phyloP scores from a whole-genome alignment of 2,797 vertebrate genomes.

The Helicolenus hilgendorfi region DNA sequence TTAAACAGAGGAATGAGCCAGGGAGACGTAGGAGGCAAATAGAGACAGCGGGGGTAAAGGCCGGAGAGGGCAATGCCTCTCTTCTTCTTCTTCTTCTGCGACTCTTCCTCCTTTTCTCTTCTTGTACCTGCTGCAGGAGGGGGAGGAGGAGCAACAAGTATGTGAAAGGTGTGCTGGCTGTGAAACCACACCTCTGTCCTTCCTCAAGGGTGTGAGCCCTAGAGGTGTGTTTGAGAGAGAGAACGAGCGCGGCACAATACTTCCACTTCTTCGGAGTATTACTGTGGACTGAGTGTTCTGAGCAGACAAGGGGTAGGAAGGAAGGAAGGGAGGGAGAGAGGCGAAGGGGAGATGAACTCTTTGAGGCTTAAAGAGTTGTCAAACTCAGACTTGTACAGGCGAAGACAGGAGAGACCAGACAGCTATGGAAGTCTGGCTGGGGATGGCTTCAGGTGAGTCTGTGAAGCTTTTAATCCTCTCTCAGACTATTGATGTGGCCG shows the following conservation, averaged over 20 bases:
- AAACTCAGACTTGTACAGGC: constrained; percentile 95
- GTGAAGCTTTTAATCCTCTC: neutral
- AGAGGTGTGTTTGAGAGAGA: constrained; percentile 67
- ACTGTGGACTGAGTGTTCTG: constrained; percentile 16
- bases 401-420: constrained; percentile 93
- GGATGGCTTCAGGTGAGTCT: constrained; percentile 91
- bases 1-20: constrained; percentile 21
- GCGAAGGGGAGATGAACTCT: constrained; percentile 90
- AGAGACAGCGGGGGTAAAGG: constrained; percentile 4
- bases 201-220: constrained; percentile 56
- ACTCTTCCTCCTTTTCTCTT: constrained; percentile 9
- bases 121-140: constrained; percentile 74
- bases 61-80: constrained; percentile 11
- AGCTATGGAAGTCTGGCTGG: constrained; percentile 85
- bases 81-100: neutral
- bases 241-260: neutral
- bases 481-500: neutral
- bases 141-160: constrained; percentile 32
- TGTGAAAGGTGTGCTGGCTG: constrained; percentile 77
- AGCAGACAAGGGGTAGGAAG: constrained; percentile 29
- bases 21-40: constrained; percentile 49
- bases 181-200: constrained; percentile 79
- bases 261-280: neutral
- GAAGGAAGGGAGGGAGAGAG: constrained; percentile 23
- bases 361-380: constrained; percentile 96